These are phyloP conservation scores for Drosophila nr. fundita DNA, from an alignment of 2,888 invertebrate genomes.

Conservation along the genomic window DNA sequence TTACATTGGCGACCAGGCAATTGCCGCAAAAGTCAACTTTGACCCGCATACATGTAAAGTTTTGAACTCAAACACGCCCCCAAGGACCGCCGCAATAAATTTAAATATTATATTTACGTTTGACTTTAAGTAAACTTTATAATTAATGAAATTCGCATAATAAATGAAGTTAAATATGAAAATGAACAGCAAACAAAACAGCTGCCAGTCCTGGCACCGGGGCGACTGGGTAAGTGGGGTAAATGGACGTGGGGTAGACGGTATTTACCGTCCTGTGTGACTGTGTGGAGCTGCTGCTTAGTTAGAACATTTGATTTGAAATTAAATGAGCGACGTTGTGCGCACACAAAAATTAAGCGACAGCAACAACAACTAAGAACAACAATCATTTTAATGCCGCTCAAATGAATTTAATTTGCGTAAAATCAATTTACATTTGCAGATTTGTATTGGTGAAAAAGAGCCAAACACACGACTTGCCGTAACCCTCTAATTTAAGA, in stretches of 20 bases:
- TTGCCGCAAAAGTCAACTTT: constrained; percentile 34
- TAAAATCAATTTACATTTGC: constrained; percentile 74
- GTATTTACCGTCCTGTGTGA: not conserved
- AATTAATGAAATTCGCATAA: constrained; percentile 78
- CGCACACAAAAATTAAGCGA: constrained; percentile 27
- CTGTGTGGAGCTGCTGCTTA: constrained; percentile 8
- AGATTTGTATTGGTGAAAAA: constrained; percentile 12
- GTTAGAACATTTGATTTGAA: constrained; percentile 28
- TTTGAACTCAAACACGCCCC: constrained; percentile 8
- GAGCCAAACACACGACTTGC: not conserved
- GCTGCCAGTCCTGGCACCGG: constrained; percentile 8
- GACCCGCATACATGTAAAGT: constrained; percentile 29
- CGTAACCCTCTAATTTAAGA: constrained; percentile 2
- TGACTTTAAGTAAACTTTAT: constrained; percentile 63
- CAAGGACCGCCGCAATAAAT: constrained; percentile 23
- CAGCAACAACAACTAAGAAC: constrained; percentile 33
- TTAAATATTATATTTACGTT: constrained; percentile 61
- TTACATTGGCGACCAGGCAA: constrained; percentile 14
- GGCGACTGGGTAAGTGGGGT: not conserved
- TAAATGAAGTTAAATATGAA: constrained; percentile 76
- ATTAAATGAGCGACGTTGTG: constrained; percentile 30
- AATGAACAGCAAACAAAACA: constrained; percentile 71
- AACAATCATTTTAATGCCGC: constrained; percentile 54
- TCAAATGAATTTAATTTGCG: constrained; percentile 70
- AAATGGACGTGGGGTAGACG: not conserved